Evolutionary conservation across 2,797 vertebrate species (phyloP), one percentile per base, ranked within the genome.

Genomic region (Allobates femoralis): DNA sequence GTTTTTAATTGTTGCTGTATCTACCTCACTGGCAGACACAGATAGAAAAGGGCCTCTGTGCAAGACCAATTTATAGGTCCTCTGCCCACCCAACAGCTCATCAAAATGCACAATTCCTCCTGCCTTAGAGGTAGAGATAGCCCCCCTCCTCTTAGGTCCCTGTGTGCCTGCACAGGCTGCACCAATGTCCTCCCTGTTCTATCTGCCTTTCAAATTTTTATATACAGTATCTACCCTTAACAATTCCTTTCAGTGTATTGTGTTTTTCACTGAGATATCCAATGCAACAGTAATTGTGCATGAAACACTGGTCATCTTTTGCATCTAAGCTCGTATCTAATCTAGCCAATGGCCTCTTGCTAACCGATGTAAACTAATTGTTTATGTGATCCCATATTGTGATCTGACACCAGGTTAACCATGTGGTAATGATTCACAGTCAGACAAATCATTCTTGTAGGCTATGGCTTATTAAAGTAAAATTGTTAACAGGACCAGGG

Each of bases 371-470:
- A 55, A 60, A 81, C 67, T 55, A 86, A 86, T 86, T 86, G 66
- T 81, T 81, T 73, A 64, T 86, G 75, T 79, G 78, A 86, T 75
- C 78, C 85, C 58, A 81, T 86, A 86, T 81, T 86, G 78, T 81
- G 56, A 74, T 55, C 46, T 64, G 69, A 66, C 16, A 41, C 66
- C 78, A 81, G 79, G 78, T 86, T 81, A 86, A 79, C 84, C 84
- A 85, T 80, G 77, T 85, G 66, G 78, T 85, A 80, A 85, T 86
- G 78, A 81, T 60, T 53, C 21, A 26, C 77, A 41, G 78, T 69
- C 67, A 74, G 78, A 41, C 67, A 64, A 86, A 86, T 86, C 69
- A 81, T 55, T 86, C 56, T 64, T 75, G 85, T 81, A 81, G 78
- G 78, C 69, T 55, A 34, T 74, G 77, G 62, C 41, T 58, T 86